These are phyloP conservation scores for Alethe castanea DNA, from an alignment of 2,113 vertebrate genomes.

Conservation along the genomic window DNA sequence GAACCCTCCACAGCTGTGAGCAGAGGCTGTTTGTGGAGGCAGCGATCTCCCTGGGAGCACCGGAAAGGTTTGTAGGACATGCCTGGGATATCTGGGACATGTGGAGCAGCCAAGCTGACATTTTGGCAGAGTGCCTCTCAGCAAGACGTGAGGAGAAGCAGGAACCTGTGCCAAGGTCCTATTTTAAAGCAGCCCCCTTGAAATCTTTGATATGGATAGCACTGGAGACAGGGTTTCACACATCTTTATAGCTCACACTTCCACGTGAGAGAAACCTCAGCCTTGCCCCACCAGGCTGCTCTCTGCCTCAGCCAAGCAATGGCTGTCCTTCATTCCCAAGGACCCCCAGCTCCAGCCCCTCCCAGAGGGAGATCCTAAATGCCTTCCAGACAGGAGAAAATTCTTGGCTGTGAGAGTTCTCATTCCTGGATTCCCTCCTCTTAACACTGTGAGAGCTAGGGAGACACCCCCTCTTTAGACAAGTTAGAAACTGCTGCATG, in stretches of 20 bases:
- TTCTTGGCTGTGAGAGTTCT: neutral
- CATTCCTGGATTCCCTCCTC: neutral
- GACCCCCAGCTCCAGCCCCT: neutral
- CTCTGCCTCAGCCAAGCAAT: neutral
- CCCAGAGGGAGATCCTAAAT: neutral
- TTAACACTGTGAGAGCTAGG: neutral
- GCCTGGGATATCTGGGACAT: neutral
- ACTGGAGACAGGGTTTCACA: neutral
- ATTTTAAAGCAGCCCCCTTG: slow-evolving; percentile 27
- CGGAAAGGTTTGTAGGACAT: slow-evolving; percentile 33
- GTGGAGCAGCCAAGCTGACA: slow-evolving; percentile 9
- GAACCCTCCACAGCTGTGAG: neutral
- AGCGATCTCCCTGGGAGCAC: neutral
- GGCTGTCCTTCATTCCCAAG: neutral
- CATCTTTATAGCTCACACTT: neutral
- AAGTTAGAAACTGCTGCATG: neutral
- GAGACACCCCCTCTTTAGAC: neutral
- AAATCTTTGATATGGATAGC: slow-evolving; percentile 36
- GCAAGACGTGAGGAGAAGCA: slow-evolving; percentile 31
- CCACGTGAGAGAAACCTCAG: slow-evolving; percentile 40
- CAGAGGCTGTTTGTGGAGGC: neutral
- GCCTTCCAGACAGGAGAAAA: neutral
- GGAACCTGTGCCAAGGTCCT: neutral
- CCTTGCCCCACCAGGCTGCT: neutral
- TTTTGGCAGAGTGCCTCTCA: neutral